Base-by-base conservation (phyloP, 2,113 vertebrate species). In the Scalopus aquaticus region DNA sequence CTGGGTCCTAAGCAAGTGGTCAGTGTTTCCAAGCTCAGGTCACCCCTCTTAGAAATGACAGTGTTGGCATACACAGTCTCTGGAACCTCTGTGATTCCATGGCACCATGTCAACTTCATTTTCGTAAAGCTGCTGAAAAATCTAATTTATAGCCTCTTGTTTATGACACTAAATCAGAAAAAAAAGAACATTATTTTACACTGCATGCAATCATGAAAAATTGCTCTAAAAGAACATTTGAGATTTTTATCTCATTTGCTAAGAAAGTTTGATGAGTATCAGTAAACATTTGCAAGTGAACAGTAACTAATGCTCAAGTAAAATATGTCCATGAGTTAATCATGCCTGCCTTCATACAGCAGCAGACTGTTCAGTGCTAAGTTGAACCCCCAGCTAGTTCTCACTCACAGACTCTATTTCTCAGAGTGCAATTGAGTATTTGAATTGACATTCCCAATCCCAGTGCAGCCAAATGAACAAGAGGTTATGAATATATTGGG, bases 371-470 rank as follows among this genome's bases (percentile, higher is more conserved):
- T 90, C 28, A 64, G 19, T 60, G 12, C 64, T 65, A 32, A 86
- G n/a, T 49, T 70, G 62, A 96, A 73, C 9, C 32, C 60, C 0
- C 1, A 78, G 4, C 17, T 16, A 54, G 9, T 76, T 90, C 77
- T 86, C 73, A 58, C 65, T 76, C 51, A 94, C 16, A 37, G 39
- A 93, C 54, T n/a, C 30, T 92, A 0, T 56, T 65, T 88, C 90
- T 87, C 93, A 97, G 74, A 97, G 4, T 2, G 32, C 54, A 69
- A 54, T 77, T 74, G 86, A 76, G 73, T 91, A 94, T 76, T 96
- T 74, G 13, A 96, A 78, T 78, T 90, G 82, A 95, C 85, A 89
- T 92, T 92, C 94, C n/a, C 77, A 86, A 46, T 95, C 64, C 94
- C 54, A 65, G 78, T 69, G 7, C 1, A 32, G 81, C 13, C 28